Evolutionary conservation across 2,113 vertebrate genomes (phyloP).

Genomic region (Pogona vitticeps): DNA sequence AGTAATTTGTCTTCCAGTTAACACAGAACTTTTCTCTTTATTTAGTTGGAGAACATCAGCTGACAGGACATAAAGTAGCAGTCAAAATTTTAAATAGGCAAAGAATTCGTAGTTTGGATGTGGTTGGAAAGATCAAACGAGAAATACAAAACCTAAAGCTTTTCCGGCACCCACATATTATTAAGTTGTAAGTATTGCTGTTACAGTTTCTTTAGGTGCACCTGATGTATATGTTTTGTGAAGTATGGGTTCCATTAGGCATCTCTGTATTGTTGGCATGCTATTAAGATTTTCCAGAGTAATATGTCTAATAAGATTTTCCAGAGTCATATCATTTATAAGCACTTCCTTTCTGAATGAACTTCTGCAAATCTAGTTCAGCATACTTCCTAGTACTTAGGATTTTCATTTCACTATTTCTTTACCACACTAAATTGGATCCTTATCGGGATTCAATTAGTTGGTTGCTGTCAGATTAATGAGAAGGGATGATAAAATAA

Average conservation of each 20-base stretch:
- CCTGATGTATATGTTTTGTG: background rate
- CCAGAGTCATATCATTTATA: background rate
- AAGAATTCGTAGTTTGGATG: conserved; percentile 97
- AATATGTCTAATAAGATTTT: background rate
- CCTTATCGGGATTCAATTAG: background rate
- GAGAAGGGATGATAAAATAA: background rate
- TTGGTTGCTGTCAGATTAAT: background rate
- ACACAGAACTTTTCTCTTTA: conserved; percentile 58
- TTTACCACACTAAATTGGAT: background rate
- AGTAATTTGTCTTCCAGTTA: conserved; percentile 3
- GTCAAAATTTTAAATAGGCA: conserved; percentile 99
- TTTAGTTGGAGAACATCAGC: conserved; percentile 94
- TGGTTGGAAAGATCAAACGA: conserved; percentile 97
- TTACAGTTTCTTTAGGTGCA: background rate
- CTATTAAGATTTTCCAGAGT: background rate
- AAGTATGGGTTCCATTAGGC: conserved; percentile 6
- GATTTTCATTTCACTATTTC: background rate
- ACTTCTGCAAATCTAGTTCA: background rate
- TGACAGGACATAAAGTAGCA: conserved; percentile 97
- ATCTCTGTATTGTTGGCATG: conserved; percentile 1
- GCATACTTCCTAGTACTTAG: too few relatives aligned
- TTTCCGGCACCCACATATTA: conserved; percentile 98
- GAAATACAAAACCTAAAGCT: conserved; percentile 99
- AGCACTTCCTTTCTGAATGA: background rate
- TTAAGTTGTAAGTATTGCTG: conserved; percentile 92